Base-by-base conservation (phyloP, 2,797 vertebrate genomes). In the Moxostoma hubbsi region DNA sequence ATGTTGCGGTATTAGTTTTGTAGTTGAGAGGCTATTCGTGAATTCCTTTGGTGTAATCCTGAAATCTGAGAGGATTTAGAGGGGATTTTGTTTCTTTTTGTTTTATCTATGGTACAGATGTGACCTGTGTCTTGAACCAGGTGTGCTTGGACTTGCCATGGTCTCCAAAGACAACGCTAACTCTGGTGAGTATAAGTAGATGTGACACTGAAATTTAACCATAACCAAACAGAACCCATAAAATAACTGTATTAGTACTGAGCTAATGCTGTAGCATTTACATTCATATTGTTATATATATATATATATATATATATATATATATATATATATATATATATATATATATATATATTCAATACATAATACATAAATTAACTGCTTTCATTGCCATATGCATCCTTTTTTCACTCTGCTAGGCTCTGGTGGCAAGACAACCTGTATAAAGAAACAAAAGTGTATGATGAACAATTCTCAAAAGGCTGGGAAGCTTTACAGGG, bases 391-490 rank as follows among this genome's bases (percentile, higher is more conserved):
- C 12, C 4, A 24, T 5, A 9, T 67, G 16, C 2, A 2, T 13
- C 3, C 2, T 36, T 8, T 24, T 62, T 36, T 78, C 9, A 46
- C 24, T 64, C 9, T 63, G n/a, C 8, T 24, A 79, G 76, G 66
- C 6, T 66, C 53, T 66, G 47, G 47, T 11, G 64, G 54, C 49
- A 79, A 72, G 65, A 79, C 89, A 93, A 93, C 88, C 89, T 94
- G 91, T 49, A 92, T 94, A 89, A 93, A 95, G 93, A 90, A 95
- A 59, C 92, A 92, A 80, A 94, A 93, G 85, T 86, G 68, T 64
- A 57, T 54, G 47, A 79, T 70, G 76, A 82, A 79, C 65, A 79
- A 87, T 58, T 68, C 71, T 75, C 65, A 65, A 49, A 82, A 74
- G 63, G 58, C 63, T 45, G 57, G 10, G 16, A 16, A 1, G 10